Conservation (phyloP, 2,113 vertebrate genomes). For the Leucosticte australis region DNA sequence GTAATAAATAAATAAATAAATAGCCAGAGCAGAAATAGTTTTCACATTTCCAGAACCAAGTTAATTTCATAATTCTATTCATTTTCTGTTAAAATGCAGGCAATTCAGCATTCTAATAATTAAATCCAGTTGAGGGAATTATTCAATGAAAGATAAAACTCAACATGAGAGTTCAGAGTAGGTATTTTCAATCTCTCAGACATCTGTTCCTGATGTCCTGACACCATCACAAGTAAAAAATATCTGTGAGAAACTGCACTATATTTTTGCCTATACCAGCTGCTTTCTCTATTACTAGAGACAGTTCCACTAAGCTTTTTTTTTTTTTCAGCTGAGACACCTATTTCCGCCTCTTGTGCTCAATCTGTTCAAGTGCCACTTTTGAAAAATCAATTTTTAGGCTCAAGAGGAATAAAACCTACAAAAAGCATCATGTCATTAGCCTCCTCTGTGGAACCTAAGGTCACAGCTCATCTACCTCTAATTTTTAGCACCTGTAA, state of each 20-base stretch:
- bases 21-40: neutral
- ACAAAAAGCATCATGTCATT: neutral
- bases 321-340: neutral
- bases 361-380: constrained; percentile 6
- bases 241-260: neutral
- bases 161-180: neutral
- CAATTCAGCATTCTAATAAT: neutral
- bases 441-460: neutral
- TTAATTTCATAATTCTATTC: neutral
- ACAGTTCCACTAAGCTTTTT: neutral
- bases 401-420: neutral
- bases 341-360: neutral
- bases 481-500: neutral
- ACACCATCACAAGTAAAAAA: neutral
- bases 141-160: neutral
- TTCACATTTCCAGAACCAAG: neutral
- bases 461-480: neutral
- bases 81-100: neutral
- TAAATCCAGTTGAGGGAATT: neutral
- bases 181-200: neutral
- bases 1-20: neutral
- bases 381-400: constrained; percentile 9
- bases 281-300: neutral
- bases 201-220: constrained; percentile 3
- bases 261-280: neutral